Evolutionary conservation across 2,113 vertebrate genomes (phyloP).

Genomic region (Mirounga angustirostris): DNA sequence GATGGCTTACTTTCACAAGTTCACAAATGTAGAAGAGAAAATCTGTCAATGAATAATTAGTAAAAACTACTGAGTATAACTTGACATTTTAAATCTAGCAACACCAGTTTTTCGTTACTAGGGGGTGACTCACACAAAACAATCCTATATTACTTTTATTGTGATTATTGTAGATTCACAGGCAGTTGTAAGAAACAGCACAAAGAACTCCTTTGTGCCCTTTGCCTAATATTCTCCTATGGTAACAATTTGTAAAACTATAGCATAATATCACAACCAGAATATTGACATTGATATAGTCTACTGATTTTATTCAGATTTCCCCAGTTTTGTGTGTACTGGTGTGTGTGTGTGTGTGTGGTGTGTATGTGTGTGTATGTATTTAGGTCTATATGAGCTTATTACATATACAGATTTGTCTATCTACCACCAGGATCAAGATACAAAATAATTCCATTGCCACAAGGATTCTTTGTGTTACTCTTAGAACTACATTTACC

Average conservation of each 20-base stretch:
- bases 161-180: not conserved
- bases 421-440: not conserved
- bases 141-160: not conserved
- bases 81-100: constrained; percentile 36
- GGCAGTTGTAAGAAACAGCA: not conserved
- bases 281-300: not conserved
- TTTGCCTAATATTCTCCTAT: not conserved
- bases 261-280: not conserved
- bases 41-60: not conserved
- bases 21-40: constrained; percentile 24
- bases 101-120: not conserved
- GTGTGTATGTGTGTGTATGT: no score
- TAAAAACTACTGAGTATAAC: not conserved
- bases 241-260: not conserved
- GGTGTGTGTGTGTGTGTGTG: not conserved
- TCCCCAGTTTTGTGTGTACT: not conserved
- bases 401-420: not conserved
- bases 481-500: not conserved
- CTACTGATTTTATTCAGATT: not conserved
- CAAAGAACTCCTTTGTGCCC: not conserved
- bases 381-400: not conserved
- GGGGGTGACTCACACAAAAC: not conserved
- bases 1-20: constrained; percentile 25
- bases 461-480: not conserved
- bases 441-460: not conserved